Evolutionary conservation across 2,113 vertebrate species (phyloP).

Genomic region (Scomber scombrus): DNA sequence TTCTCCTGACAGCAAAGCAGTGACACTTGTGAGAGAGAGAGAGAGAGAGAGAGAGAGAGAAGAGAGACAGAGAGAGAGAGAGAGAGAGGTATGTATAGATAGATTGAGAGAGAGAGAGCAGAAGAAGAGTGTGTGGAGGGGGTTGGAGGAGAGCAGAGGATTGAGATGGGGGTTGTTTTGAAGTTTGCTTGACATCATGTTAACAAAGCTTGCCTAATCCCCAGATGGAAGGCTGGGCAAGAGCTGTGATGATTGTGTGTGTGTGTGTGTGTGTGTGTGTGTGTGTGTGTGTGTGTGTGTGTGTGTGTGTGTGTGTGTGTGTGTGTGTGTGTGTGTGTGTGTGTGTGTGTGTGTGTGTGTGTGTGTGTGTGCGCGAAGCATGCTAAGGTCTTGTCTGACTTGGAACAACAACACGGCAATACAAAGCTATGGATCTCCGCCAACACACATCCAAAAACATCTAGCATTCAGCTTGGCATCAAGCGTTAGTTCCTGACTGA

Average conservation of each 20-base stretch:
- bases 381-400: slow-evolving; percentile 23
- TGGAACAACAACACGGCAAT: slow-evolving; percentile 4
- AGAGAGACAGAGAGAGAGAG: not conserved
- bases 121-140: not conserved
- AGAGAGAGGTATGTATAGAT: not conserved
- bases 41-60: slow-evolving; percentile 23
- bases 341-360: slow-evolving; percentile 27
- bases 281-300: slow-evolving; percentile 37
- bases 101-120: not conserved
- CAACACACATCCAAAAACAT: slow-evolving; percentile 14
- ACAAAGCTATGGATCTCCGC: not conserved
- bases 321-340: slow-evolving; percentile 33
- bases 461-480: not conserved
- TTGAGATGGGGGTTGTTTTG: slow-evolving; percentile 70
- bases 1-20: slow-evolving; percentile 34
- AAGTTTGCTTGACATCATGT: slow-evolving; percentile 78
- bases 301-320: slow-evolving; percentile 25
- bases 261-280: slow-evolving; percentile 41
- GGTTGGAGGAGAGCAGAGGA: slow-evolving; percentile 24
- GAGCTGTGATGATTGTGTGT: slow-evolving; percentile 38
- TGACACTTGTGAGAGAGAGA: not conserved
- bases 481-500: slow-evolving; percentile 15
- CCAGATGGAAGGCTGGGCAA: slow-evolving; percentile 57
- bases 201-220: slow-evolving; percentile 78
- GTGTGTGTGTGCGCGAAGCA: slow-evolving; percentile 21